Evolutionary conservation across 2,888 invertebrate species (phyloP).

Genomic region (Andrena camellia): DNA sequence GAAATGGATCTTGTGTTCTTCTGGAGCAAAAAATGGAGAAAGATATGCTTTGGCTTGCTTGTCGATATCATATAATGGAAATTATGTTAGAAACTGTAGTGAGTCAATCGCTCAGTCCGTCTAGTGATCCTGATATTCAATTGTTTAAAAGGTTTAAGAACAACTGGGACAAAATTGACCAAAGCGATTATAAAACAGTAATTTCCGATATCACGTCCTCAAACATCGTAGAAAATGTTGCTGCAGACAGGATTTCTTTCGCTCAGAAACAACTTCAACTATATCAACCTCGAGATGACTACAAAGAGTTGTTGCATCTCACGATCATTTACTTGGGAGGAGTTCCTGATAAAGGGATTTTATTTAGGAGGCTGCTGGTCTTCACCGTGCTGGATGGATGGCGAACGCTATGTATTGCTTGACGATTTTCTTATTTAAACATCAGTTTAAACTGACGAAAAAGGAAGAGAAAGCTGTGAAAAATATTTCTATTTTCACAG

Average conservation of each 20-base stretch:
- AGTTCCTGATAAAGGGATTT: neutral
- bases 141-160: neutral
- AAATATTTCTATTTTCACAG: conserved; percentile 9
- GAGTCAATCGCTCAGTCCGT: neutral
- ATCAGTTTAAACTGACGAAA: conserved; percentile 2
- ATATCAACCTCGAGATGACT: conserved; percentile 11
- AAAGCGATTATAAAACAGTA: neutral
- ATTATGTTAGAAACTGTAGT: conserved; percentile 5
- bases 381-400: conserved; percentile 12
- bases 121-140: neutral
- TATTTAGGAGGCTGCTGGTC: conserved; percentile 1
- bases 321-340: neutral
- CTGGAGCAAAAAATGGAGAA: conserved; percentile 1
- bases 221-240: conserved; percentile 1
- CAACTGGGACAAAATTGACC: conserved; percentile 1
- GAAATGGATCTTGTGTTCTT: neutral
- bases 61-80: conserved; percentile 7
- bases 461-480: conserved; percentile 54
- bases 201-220: neutral
- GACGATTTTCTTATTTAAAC: neutral
- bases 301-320: conserved; percentile 1
- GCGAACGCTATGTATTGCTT: conserved; percentile 8
- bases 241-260: conserved; percentile 12
- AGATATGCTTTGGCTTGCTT: conserved; percentile 3
- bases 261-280: neutral